These are phyloP conservation scores for Melanostoma mellinum DNA, from an alignment of 2,888 invertebrate genomes.

Conservation along the genomic window DNA sequence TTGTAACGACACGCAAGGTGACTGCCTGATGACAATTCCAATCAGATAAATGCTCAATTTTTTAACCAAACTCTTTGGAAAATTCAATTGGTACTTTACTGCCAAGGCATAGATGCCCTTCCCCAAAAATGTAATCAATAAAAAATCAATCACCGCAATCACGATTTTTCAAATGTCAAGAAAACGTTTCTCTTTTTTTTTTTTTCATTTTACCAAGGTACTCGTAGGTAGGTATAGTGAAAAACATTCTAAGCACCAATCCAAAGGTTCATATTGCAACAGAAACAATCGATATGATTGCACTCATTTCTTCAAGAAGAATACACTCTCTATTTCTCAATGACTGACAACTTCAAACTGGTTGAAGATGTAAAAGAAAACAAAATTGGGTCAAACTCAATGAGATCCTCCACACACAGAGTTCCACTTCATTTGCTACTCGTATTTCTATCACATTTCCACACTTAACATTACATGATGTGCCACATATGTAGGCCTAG, in stretches of 20 bases:
- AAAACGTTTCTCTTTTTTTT: too few species aligned
- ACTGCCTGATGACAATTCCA: too few species aligned
- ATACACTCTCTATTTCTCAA: neutral
- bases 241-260: neutral
- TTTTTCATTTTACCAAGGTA: too few species aligned
- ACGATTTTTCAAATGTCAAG: too few species aligned
- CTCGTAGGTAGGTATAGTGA: neutral
- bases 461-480: neutral
- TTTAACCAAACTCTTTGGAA: too few species aligned
- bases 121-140: too few species aligned
- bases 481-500: slow-evolving; percentile 7
- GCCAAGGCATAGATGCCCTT: too few species aligned
- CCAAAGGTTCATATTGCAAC: slow-evolving; percentile 7
- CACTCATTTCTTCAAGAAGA: slow-evolving; percentile 24
- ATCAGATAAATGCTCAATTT: too few species aligned
- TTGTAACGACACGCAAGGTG: too few species aligned
- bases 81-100: too few species aligned
- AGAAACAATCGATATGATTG: slow-evolving; percentile 17
- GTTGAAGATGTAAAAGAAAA: slow-evolving; percentile 14
- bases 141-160: too few species aligned
- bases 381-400: slow-evolving; percentile 64
- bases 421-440: slow-evolving; percentile 66
- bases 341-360: slow-evolving; percentile 33
- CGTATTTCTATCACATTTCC: slow-evolving; percentile 30
- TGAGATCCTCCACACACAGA: slow-evolving; percentile 58